Evolutionary conservation across 2,797 vertebrate species (phyloP).

Genomic region (Sarcophilus harrisii): DNA sequence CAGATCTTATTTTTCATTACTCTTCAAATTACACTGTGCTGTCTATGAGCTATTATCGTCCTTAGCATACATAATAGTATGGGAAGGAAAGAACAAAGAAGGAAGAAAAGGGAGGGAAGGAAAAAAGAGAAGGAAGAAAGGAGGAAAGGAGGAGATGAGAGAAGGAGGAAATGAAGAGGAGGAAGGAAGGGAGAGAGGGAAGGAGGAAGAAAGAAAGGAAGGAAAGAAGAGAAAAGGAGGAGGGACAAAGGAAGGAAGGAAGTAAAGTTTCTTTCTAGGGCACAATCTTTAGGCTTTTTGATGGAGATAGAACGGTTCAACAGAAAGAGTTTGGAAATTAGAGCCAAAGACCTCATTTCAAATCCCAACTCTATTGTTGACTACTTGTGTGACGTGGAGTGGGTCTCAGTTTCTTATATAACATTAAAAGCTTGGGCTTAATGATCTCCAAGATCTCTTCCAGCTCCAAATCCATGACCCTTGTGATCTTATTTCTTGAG

Average conservation of each 20-base stretch:
- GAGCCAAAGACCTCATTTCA: neutral
- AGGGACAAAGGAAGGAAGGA: too few relatives aligned
- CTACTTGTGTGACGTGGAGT: neutral
- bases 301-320: neutral
- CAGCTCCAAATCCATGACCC: neutral
- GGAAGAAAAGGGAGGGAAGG: too few relatives aligned
- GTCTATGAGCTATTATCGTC: neutral
- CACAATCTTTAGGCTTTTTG: neutral
- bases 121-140: too few relatives aligned
- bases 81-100: neutral
- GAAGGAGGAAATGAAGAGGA: too few relatives aligned
- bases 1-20: neutral
- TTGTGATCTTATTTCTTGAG: neutral
- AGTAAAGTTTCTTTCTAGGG: neutral
- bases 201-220: too few relatives aligned
- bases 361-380: neutral
- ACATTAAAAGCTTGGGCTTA: neutral
- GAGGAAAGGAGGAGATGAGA: neutral
- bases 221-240: neutral
- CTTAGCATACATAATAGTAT: neutral
- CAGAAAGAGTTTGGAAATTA: neutral
- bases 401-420: neutral
- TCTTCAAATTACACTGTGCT: neutral
- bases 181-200: neutral
- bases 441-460: neutral